Conservation (phyloP, 2,888 invertebrate species). For the Ametastegia equiseti region DNA sequence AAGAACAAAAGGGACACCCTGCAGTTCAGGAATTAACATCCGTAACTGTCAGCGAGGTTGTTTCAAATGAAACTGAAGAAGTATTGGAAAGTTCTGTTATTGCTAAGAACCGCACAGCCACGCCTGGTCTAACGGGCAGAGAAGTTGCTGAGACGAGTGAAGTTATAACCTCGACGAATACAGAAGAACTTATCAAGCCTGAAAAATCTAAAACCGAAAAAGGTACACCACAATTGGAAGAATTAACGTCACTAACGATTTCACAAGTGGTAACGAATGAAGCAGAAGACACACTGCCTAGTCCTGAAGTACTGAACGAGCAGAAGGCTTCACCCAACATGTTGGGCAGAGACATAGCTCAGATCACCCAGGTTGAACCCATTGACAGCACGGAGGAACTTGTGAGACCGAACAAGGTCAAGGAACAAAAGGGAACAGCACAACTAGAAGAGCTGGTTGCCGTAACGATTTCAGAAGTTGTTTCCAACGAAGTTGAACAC, state of each 20-base stretch:
- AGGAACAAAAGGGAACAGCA: conserved; percentile 62
- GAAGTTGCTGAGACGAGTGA: conserved; percentile 69
- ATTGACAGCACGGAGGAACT: conserved; percentile 54
- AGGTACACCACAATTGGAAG: conserved; percentile 64
- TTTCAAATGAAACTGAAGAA: conserved; percentile 63
- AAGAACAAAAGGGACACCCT: conserved; percentile 64
- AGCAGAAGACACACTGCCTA: conserved; percentile 60
- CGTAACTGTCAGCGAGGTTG: conserved; percentile 64
- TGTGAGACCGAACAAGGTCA: conserved; percentile 57
- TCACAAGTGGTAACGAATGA: conserved; percentile 67
- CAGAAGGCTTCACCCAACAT: conserved; percentile 64
- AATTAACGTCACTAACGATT: conserved; percentile 63
- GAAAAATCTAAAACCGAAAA: conserved; percentile 60
- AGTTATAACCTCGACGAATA: conserved; percentile 62
- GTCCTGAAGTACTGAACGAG: conserved; percentile 63
- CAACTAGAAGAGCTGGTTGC: conserved; percentile 59
- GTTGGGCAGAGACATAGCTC: conserved; percentile 60
- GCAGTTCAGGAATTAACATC: conserved; percentile 63
- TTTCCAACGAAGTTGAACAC: conserved; percentile 71
- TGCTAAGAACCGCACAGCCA: conserved; percentile 70
- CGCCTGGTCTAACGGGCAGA: conserved; percentile 70
- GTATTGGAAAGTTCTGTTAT: conserved; percentile 61
- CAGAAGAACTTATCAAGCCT: conserved; percentile 58
- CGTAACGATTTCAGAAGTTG: conserved; percentile 66
- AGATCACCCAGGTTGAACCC: conserved; percentile 61